A percentile compares a stretch with the other conserved stretches of the same genome.
phyloP scores from a whole-genome alignment of 2,797 vertebrate genomes.

The Alcedo atthis region DNA sequence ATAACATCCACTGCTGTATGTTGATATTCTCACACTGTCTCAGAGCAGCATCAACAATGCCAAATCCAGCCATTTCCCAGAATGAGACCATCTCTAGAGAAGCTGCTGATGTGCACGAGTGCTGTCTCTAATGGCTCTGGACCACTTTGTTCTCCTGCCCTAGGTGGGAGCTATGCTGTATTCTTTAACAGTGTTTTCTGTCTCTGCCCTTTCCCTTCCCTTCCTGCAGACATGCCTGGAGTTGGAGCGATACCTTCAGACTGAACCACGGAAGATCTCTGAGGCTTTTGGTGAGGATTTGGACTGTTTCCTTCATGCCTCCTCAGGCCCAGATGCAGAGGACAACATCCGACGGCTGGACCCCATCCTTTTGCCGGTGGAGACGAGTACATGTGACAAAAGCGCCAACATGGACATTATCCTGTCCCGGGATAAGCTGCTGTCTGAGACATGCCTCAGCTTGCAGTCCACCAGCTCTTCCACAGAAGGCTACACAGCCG shows the following conservation, averaged over 20 bases:
- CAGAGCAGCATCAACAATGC: neutral
- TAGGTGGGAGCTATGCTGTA: neutral
- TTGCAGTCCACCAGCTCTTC: slow-evolving; percentile 81
- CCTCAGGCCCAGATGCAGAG: slow-evolving; percentile 87
- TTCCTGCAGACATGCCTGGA: slow-evolving; percentile 92
- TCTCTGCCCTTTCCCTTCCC: neutral
- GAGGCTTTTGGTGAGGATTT: slow-evolving; percentile 94
- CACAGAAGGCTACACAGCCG: slow-evolving; percentile 83
- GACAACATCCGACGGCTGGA: slow-evolving; percentile 85
- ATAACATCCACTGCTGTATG: fast-evolving
- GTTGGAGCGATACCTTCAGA: slow-evolving; percentile 97
- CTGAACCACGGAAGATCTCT: slow-evolving; percentile 92
- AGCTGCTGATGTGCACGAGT: neutral
- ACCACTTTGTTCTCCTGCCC: neutral
- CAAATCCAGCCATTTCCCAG: neutral
- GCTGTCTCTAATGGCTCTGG: neutral
- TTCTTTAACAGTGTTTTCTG: slow-evolving; percentile 59
- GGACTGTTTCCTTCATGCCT: slow-evolving; percentile 90
- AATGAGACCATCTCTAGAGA: neutral
- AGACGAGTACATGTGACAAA: slow-evolving; percentile 82
- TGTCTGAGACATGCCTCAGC: slow-evolving; percentile 85
- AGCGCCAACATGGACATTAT: slow-evolving; percentile 82
- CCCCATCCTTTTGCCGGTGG: slow-evolving; percentile 81
- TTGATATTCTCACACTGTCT: neutral
- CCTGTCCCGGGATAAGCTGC: slow-evolving; percentile 87